phyloP scores from a whole-genome alignment of 2,888 invertebrate genomes.

The Dorcus hopei region DNA sequence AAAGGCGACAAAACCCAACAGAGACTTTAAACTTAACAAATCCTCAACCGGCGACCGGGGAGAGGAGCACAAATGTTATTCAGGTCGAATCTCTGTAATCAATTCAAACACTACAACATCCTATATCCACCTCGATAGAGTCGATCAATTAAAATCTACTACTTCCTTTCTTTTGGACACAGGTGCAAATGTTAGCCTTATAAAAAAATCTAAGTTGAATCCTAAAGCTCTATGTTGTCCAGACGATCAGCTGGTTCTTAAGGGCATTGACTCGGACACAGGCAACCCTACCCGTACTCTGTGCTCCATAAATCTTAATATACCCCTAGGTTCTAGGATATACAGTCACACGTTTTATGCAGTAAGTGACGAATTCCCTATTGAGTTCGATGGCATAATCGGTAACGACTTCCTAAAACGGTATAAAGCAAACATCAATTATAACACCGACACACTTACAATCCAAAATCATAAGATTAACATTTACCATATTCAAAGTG shows the following conservation, averaged over 20 bases:
- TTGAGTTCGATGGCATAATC: no score
- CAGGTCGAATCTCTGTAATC: constrained; percentile 14
- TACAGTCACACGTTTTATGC: no score
- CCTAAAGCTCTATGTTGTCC: neutral
- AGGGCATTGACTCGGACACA: neutral
- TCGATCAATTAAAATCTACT: neutral
- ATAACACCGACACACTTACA: no score
- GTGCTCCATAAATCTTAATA: neutral
- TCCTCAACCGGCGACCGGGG: neutral
- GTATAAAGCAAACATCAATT: no score
- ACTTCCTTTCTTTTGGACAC: constrained; percentile 17
- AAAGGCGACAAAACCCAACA: neutral
- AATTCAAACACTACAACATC: neutral
- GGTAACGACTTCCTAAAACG: no score
- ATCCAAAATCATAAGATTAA: no score
- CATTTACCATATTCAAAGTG: no score
- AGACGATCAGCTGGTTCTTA: neutral
- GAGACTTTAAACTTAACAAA: constrained; percentile 3
- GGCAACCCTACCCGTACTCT: neutral
- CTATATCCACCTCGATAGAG: neutral
- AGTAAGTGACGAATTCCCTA: no score
- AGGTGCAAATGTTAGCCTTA: constrained; percentile 15
- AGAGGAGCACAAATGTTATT: constrained; percentile 6
- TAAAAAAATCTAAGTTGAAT: constrained; percentile 17
- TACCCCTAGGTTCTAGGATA: neutral